phyloP scores from a whole-genome alignment of 35 echinoderm and acorn worm species.

The Hemicentrotus pulcherrimus region DNA sequence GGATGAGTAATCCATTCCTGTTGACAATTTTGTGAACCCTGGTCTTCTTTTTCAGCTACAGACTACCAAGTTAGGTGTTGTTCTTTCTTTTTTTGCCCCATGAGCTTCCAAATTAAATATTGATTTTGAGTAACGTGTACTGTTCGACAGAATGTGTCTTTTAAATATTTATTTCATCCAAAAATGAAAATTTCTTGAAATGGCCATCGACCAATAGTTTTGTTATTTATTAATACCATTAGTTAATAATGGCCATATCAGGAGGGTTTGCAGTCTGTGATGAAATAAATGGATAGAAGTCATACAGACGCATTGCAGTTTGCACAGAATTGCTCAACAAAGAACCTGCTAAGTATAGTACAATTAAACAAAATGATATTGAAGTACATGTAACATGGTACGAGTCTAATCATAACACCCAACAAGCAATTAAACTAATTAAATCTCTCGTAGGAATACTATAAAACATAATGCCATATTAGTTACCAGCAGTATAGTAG shows the following conservation, averaged over 20 bases:
- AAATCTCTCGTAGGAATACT: background rate
- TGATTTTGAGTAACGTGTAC: too few relatives aligned
- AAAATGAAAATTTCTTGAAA: too few relatives aligned
- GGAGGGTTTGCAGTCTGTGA: too few relatives aligned
- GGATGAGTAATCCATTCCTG: background rate
- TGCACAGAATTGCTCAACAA: background rate
- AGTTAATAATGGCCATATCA: too few relatives aligned
- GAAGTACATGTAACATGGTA: background rate
- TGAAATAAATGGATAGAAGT: too few relatives aligned
- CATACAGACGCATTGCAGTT: background rate
- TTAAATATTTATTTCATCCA: too few relatives aligned
- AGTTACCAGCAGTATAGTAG: too few relatives aligned
- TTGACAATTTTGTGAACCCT: background rate
- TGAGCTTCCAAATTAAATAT: too few relatives aligned
- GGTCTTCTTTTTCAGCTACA: background rate
- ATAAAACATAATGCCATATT: background rate
- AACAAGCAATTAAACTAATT: background rate
- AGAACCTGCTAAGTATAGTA: background rate
- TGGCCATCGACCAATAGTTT: too few relatives aligned
- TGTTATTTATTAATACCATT: too few relatives aligned
- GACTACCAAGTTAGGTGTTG: background rate
- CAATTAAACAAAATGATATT: background rate
- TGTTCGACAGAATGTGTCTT: too few relatives aligned
- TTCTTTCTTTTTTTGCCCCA: too few relatives aligned
- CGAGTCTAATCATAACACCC: background rate